Conservation (phyloP, 1,140 invertebrate genomes). For the Hydropsyche tenuis region DNA sequence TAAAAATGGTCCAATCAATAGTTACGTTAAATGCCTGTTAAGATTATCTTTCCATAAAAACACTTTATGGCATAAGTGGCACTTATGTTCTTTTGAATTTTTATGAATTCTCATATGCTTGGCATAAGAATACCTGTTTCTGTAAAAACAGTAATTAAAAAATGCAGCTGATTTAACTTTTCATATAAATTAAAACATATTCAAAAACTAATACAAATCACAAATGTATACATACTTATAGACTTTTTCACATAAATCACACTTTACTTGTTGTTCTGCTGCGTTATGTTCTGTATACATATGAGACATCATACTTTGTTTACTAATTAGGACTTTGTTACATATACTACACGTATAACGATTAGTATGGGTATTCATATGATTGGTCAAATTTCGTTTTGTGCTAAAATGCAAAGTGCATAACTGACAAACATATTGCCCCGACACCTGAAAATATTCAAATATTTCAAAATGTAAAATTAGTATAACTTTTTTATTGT, state of each 20-base stretch:
- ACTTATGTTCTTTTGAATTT: constrained; percentile 46
- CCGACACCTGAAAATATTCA: constrained; percentile 40
- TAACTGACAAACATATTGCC: constrained; percentile 40
- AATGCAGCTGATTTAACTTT: too few relatives aligned
- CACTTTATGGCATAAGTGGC: constrained; percentile 46
- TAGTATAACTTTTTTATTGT: constrained; percentile 15
- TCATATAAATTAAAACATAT: background rate
- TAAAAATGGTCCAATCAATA: constrained; percentile 10
- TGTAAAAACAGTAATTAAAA: constrained; percentile 29
- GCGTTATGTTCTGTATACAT: constrained; percentile 47
- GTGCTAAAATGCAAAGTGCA: constrained; percentile 43
- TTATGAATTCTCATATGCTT: constrained; percentile 48
- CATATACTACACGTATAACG: constrained; percentile 43
- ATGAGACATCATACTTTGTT: constrained; percentile 46
- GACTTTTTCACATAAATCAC: constrained; percentile 40
- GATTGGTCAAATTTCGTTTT: constrained; percentile 41
- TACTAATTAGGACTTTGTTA: constrained; percentile 41
- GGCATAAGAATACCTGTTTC: constrained; percentile 44
- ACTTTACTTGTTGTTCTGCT: constrained; percentile 38
- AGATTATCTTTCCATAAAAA: constrained; percentile 48
- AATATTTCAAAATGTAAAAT: background rate
- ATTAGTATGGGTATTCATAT: constrained; percentile 41
- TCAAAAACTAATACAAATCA: background rate
- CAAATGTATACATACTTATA: constrained; percentile 39
- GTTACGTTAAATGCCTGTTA: constrained; percentile 44